Base-by-base conservation (phyloP, 2,113 vertebrate genomes). In the Pundamilia nyererei region DNA sequence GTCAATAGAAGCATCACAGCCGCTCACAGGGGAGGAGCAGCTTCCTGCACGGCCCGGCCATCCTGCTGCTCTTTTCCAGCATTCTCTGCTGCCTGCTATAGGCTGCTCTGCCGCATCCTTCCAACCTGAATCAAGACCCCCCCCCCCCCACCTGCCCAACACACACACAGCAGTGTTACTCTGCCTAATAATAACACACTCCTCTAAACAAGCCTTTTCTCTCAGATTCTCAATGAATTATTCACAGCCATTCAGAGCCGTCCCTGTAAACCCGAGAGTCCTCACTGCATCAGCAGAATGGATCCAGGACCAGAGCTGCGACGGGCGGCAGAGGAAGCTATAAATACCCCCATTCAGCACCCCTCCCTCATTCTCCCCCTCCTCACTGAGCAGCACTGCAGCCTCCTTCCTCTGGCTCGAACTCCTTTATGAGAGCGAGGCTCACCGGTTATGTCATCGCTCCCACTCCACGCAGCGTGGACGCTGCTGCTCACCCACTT, bases 361-460 rank as follows among this genome's bases (percentile, higher is more conserved):
- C 85, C 85, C 80, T 88, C 92, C 72, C 83, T 84, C 79, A 17
- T 70, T 80, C 87, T 81, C 80, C 62, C 85, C 85, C 65, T 88
- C 38, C 84, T 75, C 80, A n/a, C 77, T 83, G 89, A 91, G 94
- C 90, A 93, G 85, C 77, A 96, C 92, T 93, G 94, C 95, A 96
- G 94, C 89, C 86, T 95, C 90, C 82, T 72, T 92, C 68, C 47
- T 80, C 86, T 93, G 85, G 87, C 75, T 94, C 53, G 80, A 89
- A 84, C 92, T 95, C 93, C 85, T 87, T 40, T 33, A 89, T 91
- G 80, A 82, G 92, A 91, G 89, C 87, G 88, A 94, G 87, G 89
- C 84, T 91, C 93, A 81, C 88, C 87, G 83, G 93, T 95, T 95
- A 95, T 96, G 95, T 96, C 94, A 96, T 92, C 87, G 85, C 89